Base-by-base conservation (phyloP, 2,113 vertebrate species). In the Hyla sarda region DNA sequence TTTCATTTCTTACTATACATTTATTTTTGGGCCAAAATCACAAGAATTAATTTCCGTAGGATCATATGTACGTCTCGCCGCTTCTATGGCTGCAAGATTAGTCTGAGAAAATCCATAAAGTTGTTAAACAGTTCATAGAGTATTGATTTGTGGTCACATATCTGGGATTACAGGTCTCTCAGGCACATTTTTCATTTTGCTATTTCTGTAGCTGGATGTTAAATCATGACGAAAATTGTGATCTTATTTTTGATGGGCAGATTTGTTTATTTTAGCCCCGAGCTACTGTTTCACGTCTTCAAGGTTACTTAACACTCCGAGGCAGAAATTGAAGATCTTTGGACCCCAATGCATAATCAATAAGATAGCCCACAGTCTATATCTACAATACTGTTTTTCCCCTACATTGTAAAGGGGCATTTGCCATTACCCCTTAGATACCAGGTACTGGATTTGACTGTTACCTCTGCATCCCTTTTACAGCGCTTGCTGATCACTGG, bases 91-190 rank as follows among this genome's bases (percentile, higher is more conserved):
- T 47, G 34, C 56, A 28, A 3, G 78, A 81, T 81, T 81, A 47
- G 23, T 62, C 41, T 25, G 37, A 47, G 56, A 81, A 65, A 81
- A 81, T 81, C 78, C n/a, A 81, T 81, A 81, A 47, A 19, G 78
- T 81, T 17, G 78, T 65, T 81, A 81, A 62, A 62, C 54, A 81
- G 78, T 81, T 81, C 78, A 81, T 47, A 65, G 6, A 81, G 60
- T 47, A 81, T 81, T 81, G 78, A 65, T 81, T 47, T 62, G 14
- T 30, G 56, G 37, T 65, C 56, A 81, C 78, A 47, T 47, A 65
- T 60, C 78, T 65, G n/a, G n/a, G 78, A 65, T 81, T 81, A 65
- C 58, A 28, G 32, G 34, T 81, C 78, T 81, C 78, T 12, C 2
- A 34, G 77, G 54, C 54, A 60, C 7, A 65, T 60, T 65, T 45